Percentiles rank a stretch among this genome's conserved stretches.
Conservation (phyloP, 2,113 vertebrate genomes). For the Clupea harengus region DNA sequence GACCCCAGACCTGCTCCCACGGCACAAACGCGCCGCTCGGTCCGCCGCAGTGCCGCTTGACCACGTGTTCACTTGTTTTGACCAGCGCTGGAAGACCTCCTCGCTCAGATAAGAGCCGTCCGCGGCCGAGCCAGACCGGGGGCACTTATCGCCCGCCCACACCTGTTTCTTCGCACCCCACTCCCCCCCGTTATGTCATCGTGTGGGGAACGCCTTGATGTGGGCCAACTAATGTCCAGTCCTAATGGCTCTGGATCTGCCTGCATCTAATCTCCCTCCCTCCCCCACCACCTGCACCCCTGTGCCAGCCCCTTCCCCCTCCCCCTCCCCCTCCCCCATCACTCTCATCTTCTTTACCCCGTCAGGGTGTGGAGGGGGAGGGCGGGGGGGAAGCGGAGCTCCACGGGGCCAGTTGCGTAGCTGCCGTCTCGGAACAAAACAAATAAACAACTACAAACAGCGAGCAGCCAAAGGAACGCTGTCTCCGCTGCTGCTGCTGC, state of each 20-base stretch:
- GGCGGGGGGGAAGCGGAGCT: not conserved
- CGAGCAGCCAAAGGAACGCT: not conserved
- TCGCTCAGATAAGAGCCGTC: not conserved
- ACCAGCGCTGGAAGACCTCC: not conserved
- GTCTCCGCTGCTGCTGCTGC: too few species aligned
- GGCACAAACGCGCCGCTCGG: not conserved
- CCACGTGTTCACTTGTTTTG: not conserved
- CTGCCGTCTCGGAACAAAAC: constrained; percentile 46
- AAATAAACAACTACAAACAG: constrained; percentile 29
- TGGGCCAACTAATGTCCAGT: not conserved
- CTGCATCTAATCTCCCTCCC: not conserved
- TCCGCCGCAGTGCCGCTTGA: not conserved
- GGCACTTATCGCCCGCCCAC: not conserved
- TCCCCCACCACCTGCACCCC: not conserved
- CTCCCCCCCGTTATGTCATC: not conserved
- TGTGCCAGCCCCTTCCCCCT: not conserved
- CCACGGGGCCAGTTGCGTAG: constrained; percentile 39
- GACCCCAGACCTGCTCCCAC: not conserved
- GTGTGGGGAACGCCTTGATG: not conserved
- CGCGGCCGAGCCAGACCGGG: not conserved
- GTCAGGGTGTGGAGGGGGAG: not conserved
- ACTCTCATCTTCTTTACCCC: not conserved
- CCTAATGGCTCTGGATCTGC: not conserved
- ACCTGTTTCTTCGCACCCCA: not conserved
- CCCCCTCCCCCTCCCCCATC: not conserved